Evolutionary conservation across 2,888 invertebrate genomes (phyloP).

Genomic region (Platycnemis pennipes): DNA sequence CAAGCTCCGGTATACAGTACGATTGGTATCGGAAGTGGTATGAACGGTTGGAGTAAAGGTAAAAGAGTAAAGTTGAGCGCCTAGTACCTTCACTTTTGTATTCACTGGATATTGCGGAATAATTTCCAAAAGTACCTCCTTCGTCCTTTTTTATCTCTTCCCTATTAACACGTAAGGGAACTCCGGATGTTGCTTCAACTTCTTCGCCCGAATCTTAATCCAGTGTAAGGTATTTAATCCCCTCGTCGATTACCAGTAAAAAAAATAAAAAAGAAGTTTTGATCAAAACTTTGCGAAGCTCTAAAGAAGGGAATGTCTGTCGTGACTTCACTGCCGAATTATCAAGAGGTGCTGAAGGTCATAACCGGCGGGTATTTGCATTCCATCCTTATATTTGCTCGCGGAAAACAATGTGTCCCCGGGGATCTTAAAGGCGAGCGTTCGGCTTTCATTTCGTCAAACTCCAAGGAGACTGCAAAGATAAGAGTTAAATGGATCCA

Average conservation of each 20-base stretch:
- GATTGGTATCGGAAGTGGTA: too few relatives aligned
- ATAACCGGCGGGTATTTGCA: neutral
- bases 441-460: neutral
- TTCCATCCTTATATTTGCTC: constrained; percentile 19
- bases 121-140: neutral
- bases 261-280: neutral
- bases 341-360: neutral
- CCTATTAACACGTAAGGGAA: neutral
- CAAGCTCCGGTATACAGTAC: too few relatives aligned
- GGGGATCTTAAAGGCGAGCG: neutral
- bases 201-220: neutral
- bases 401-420: neutral
- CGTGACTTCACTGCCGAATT: neutral
- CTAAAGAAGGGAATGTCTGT: neutral
- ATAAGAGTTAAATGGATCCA: constrained; percentile 9
- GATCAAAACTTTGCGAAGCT: neutral
- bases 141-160: neutral
- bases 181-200: neutral
- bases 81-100: too few relatives aligned
- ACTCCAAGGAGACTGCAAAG: neutral
- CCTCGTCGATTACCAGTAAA: neutral
- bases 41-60: too few relatives aligned
- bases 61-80: too few relatives aligned
- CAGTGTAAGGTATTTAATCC: neutral
- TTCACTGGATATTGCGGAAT: too few relatives aligned